phyloP scores from a whole-genome alignment of 2,113 vertebrate species.

The Capra hircus region DNA sequence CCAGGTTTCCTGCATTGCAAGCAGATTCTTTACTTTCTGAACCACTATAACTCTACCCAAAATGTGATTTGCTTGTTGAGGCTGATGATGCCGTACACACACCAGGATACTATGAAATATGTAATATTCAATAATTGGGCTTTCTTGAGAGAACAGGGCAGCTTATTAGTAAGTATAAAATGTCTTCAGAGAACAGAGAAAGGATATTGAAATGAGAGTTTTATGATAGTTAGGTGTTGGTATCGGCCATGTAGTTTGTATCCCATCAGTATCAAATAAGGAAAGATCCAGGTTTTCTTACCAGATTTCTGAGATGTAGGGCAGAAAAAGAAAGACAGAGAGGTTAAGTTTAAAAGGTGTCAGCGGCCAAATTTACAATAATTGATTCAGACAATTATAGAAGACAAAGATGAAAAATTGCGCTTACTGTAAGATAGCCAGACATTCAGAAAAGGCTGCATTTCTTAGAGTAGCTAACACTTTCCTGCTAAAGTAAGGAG shows the following conservation, averaged over 20 bases:
- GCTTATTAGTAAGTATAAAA: neutral
- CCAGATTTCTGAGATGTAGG: neutral
- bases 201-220: neutral
- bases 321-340: neutral
- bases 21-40: neutral
- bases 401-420: neutral
- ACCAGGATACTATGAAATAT: neutral
- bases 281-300: neutral
- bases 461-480: neutral
- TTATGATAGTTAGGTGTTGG: neutral
- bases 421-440: neutral
- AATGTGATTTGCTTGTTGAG: neutral
- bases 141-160: neutral
- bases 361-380: neutral
- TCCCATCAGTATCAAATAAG: neutral
- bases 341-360: neutral
- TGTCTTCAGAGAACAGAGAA: neutral
- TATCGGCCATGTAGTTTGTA: neutral
- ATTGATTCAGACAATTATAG: neutral
- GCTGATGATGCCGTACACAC: neutral
- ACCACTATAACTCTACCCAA: neutral
- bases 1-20: neutral
- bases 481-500: neutral
- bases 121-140: neutral
- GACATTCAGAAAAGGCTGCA: neutral